Evolutionary conservation across 1,140 invertebrate species (phyloP).

Genomic region (Bombus balteatus): DNA sequence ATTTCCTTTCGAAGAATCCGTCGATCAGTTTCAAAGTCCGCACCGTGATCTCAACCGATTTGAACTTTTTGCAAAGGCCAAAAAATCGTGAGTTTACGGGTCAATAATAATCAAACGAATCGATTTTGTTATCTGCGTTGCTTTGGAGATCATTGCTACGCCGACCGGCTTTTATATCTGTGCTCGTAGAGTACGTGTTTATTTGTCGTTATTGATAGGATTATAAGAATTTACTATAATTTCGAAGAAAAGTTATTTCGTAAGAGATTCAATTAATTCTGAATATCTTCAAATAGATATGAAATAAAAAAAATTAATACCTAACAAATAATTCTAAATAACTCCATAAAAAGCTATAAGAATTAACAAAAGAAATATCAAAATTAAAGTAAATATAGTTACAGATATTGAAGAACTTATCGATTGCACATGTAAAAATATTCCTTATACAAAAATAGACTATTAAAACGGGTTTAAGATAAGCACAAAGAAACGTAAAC

Average conservation of each 20-base stretch:
- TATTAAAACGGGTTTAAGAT: no score
- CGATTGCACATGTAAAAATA: no score
- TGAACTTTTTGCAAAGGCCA: background rate
- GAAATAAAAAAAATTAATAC: no score
- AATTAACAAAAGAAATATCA: no score
- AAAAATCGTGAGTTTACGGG: slow-evolving; percentile 14
- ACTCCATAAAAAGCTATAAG: no score
- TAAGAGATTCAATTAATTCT: background rate
- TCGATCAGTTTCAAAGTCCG: slow-evolving; percentile 32
- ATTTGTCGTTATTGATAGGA: background rate
- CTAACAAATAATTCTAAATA: no score
- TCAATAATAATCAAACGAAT: slow-evolving; percentile 33
- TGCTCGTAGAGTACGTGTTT: background rate
- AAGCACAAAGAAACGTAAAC: background rate
- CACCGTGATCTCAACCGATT: background rate
- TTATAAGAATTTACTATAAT: background rate
- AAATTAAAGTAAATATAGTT: no score
- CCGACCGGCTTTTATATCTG: background rate
- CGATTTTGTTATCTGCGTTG: background rate
- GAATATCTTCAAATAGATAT: no score
- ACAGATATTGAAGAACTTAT: no score
- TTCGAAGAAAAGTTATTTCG: background rate
- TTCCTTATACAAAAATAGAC: no score
- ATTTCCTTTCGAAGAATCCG: background rate
- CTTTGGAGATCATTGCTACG: background rate